phyloP scores from a whole-genome alignment of 2,113 vertebrate genomes.

The Regulus satrapa region DNA sequence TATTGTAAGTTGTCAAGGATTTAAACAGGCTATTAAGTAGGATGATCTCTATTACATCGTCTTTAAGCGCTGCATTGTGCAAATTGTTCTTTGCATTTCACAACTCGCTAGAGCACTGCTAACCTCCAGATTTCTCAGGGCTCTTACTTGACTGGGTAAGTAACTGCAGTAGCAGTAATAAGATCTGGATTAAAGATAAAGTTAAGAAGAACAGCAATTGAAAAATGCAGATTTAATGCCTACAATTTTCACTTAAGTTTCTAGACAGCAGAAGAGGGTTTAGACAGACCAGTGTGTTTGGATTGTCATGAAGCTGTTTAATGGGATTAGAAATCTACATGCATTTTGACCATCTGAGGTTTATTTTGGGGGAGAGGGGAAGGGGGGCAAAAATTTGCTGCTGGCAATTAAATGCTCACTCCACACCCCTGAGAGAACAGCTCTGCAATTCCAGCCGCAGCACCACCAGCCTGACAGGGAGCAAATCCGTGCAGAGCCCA shows the following conservation, averaged over 20 bases:
- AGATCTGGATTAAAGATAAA: background rate
- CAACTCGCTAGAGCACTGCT: slow-evolving; percentile 22
- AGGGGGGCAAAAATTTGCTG: slow-evolving; percentile 26
- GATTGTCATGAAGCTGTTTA: slow-evolving; percentile 16
- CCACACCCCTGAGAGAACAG: slow-evolving; percentile 1
- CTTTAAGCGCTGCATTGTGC: slow-evolving; percentile 33
- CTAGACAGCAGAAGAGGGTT: slow-evolving; percentile 34
- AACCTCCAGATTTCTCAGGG: slow-evolving; percentile 36
- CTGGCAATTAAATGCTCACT: slow-evolving; percentile 20
- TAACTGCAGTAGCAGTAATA: slow-evolving; percentile 48
- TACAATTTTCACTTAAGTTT: slow-evolving; percentile 3
- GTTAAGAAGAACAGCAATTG: slow-evolving; percentile 22
- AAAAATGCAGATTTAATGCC: slow-evolving; percentile 35
- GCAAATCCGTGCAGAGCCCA: too few relatives aligned
- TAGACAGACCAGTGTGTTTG: background rate
- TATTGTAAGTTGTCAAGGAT: slow-evolving; percentile 33
- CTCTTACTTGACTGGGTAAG: background rate
- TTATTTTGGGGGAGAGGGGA: background rate
- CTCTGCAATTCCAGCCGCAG: background rate
- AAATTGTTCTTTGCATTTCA: slow-evolving; percentile 37
- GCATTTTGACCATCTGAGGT: slow-evolving; percentile 13
- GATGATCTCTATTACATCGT: slow-evolving; percentile 34
- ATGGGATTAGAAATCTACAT: background rate
- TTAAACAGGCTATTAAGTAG: slow-evolving; percentile 51
- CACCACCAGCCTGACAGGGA: too few relatives aligned